These are phyloP conservation scores for Protobothrops flavoviridis DNA, from an alignment of 2,113 vertebrate species.

Conservation along the genomic window DNA sequence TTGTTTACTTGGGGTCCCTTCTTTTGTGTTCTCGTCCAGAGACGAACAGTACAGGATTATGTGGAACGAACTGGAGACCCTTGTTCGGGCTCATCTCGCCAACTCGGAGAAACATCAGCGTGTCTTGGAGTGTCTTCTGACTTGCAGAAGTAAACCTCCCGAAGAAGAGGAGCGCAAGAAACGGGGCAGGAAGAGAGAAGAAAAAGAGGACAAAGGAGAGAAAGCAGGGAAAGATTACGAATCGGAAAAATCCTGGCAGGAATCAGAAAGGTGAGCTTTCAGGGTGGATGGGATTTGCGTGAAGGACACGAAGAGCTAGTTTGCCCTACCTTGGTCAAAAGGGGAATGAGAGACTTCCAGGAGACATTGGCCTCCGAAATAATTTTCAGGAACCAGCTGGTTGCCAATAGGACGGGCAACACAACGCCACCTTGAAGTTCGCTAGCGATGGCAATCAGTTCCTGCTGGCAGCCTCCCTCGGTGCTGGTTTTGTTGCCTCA, in stretches of 20 bases:
- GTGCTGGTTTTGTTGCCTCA: background rate
- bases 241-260: constrained; percentile 88
- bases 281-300: background rate
- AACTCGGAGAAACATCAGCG: constrained; percentile 91
- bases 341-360: background rate
- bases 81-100: constrained; percentile 88
- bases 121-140: constrained; percentile 90
- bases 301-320: background rate
- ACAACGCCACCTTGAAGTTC: background rate
- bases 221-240: constrained; percentile 88
- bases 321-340: background rate
- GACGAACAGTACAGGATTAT: constrained; percentile 99
- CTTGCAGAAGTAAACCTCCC: constrained; percentile 93
- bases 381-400: background rate
- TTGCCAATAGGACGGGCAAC: background rate
- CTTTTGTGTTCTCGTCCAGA: constrained; percentile 60
- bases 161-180: constrained; percentile 97
- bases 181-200: constrained; percentile 92
- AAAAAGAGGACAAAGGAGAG: constrained; percentile 90
- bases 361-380: background rate
- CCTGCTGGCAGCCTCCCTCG: background rate
- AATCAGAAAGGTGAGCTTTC: constrained; percentile 82
- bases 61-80: constrained; percentile 99
- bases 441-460: background rate
- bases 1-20: background rate